Evolutionary conservation across 2,113 vertebrate genomes (phyloP).

Genomic region (Anarrhichthys ocellatus): DNA sequence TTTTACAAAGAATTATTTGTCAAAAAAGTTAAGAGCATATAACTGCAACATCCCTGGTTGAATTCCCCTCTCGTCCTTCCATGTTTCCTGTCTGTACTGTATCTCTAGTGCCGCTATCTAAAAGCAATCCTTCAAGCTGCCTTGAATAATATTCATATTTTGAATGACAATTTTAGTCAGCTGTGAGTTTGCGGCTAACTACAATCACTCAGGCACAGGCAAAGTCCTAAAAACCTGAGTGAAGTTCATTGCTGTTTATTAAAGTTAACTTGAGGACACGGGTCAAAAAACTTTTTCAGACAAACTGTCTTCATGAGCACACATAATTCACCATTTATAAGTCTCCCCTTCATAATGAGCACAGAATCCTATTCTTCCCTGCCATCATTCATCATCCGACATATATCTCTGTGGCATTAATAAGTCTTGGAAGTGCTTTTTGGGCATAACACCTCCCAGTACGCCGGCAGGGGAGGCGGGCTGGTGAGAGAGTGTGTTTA

Average conservation of each 20-base stretch:
- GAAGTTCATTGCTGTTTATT: slow-evolving; percentile 11
- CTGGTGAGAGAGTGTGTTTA: slow-evolving; percentile 44
- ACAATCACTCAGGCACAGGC: background rate
- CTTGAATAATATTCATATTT: background rate
- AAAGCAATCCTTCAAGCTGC: background rate
- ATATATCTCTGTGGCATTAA: slow-evolving; percentile 45
- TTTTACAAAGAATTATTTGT: background rate
- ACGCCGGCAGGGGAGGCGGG: slow-evolving; percentile 31
- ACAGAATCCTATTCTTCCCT: slow-evolving; percentile 33
- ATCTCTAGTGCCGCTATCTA: background rate
- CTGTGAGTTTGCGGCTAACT: background rate
- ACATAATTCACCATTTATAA: slow-evolving; percentile 20
- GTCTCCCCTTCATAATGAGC: slow-evolving; percentile 27
- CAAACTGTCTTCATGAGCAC: background rate
- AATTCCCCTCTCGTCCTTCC: background rate
- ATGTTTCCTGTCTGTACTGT: background rate
- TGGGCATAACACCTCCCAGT: slow-evolving; percentile 31
- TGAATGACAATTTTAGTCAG: background rate
- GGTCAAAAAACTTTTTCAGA: slow-evolving; percentile 24
- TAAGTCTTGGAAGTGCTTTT: slow-evolving; percentile 58
- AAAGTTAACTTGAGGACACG: slow-evolving; percentile 15
- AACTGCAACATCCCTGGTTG: background rate
- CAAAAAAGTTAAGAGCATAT: background rate
- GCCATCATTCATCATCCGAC: slow-evolving; percentile 47
- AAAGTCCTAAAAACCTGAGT: background rate